Percentiles rank a stretch among this genome's conserved stretches.
Conservation (phyloP, 1,140 invertebrate genomes). For the Hylyphantes graminicola region DNA sequence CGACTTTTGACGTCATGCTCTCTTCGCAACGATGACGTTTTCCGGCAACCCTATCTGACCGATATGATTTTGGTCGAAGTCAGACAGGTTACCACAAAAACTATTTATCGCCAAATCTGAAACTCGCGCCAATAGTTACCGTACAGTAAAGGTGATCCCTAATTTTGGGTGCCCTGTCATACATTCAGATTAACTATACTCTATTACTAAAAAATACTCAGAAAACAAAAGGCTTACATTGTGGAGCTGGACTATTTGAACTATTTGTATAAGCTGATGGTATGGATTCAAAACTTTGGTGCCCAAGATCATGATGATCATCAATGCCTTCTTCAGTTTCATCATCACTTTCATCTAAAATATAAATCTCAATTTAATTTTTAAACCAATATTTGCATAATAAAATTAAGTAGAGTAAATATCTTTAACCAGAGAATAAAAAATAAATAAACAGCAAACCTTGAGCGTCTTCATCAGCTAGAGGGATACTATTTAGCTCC, state of each 20-base stretch:
- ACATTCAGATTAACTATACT: too few relatives aligned
- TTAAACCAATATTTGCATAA: neutral
- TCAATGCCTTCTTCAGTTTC: conserved; percentile 53
- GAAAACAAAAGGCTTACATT: conserved; percentile 50
- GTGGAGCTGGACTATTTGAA: conserved; percentile 71
- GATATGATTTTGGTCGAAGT: too few relatives aligned
- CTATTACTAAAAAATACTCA: too few relatives aligned
- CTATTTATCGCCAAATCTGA: too few relatives aligned
- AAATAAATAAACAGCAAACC: conserved; percentile 69
- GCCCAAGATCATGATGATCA: conserved; percentile 41
- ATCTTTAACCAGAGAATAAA: neutral
- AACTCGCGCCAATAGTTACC: too few relatives aligned
- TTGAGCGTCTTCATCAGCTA: conserved; percentile 91
- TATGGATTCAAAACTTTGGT: conserved; percentile 88
- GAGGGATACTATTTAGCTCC: conserved; percentile 82
- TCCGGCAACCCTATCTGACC: too few relatives aligned
- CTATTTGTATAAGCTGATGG: conserved; percentile 89
- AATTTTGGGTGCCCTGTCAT: too few relatives aligned
- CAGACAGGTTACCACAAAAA: too few relatives aligned
- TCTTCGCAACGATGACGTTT: too few relatives aligned
- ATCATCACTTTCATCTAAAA: conserved; percentile 58
- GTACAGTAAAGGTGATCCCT: too few relatives aligned
- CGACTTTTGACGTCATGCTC: too few relatives aligned
- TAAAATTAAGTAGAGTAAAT: neutral
- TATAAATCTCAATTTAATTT: neutral